Conservation (phyloP, 1,140 invertebrate genomes). For the Fopius arisanus region DNA sequence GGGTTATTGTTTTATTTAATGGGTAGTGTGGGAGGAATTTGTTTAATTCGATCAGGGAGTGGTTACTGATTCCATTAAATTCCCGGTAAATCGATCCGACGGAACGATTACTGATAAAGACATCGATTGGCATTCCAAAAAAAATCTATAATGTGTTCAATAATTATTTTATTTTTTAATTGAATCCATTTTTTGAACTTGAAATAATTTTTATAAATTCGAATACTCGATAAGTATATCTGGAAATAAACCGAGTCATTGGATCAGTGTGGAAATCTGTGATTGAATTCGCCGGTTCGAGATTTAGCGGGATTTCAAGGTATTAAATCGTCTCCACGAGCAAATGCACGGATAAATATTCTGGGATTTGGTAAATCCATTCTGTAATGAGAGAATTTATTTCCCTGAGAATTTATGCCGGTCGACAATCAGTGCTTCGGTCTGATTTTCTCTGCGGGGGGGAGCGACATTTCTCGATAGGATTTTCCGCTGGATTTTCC, state of each 20-base stretch:
- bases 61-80: no score
- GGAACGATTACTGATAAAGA: no score
- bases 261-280: not conserved
- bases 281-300: not conserved
- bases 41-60: no score
- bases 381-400: constrained; percentile 27
- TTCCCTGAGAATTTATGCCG: not conserved
- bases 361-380: constrained; percentile 20
- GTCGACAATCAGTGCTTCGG: not conserved
- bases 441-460: not conserved
- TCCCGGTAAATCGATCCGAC: no score
- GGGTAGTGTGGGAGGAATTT: not conserved
- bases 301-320: not conserved
- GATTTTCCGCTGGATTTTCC: not conserved
- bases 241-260: no score
- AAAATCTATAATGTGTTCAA: no score
- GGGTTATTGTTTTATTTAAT: not conserved
- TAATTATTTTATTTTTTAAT: no score
- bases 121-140: no score
- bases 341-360: constrained; percentile 20
- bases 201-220: no score
- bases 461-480: not conserved
- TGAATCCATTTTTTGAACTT: not conserved
- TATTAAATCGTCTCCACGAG: constrained; percentile 4
- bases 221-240: no score